These are phyloP conservation scores for Stomorhina lunata DNA, from an alignment of 2,888 invertebrate species.

Conservation along the genomic window DNA sequence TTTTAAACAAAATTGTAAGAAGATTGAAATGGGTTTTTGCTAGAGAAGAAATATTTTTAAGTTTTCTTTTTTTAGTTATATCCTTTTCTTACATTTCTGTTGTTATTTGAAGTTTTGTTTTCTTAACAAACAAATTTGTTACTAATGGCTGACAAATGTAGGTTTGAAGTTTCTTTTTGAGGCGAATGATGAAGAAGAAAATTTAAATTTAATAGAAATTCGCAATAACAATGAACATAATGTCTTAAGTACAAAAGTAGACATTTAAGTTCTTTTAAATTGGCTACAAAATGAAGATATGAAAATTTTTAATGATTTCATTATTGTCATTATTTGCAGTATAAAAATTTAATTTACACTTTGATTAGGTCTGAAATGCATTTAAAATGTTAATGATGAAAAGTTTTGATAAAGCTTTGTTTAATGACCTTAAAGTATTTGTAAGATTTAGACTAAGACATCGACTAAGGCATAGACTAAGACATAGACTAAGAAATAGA, in stretches of 20 bases:
- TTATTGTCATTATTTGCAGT: not conserved
- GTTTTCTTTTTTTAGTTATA: not conserved
- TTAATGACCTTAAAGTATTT: too few relatives aligned
- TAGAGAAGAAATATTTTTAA: not conserved
- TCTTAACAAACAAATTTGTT: constrained; percentile 36
- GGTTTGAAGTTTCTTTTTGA: not conserved
- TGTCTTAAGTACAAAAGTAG: not conserved
- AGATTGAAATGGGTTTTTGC: constrained; percentile 44
- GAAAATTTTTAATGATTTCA: constrained; percentile 14
- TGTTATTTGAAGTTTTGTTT: constrained; percentile 8
- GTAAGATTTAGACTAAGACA: too few relatives aligned
- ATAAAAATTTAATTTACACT: not conserved
- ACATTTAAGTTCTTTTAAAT: not conserved
- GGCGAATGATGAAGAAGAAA: not conserved
- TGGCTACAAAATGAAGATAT: constrained; percentile 11
- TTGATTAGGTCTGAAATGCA: not conserved
- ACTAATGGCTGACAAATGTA: constrained; percentile 45
- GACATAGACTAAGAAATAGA: too few relatives aligned
- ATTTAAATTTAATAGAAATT: constrained; percentile 24
- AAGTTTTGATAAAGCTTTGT: too few relatives aligned
- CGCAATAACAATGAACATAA: not conserved
- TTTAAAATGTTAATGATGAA: not conserved
- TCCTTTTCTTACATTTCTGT: not conserved
- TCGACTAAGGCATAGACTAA: too few relatives aligned
- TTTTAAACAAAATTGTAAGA: constrained; percentile 33